Percentiles rank a stretch among this genome's conserved stretches.
phyloP scores from a whole-genome alignment of 2,113 vertebrate species.

The Lampris incognitus region DNA sequence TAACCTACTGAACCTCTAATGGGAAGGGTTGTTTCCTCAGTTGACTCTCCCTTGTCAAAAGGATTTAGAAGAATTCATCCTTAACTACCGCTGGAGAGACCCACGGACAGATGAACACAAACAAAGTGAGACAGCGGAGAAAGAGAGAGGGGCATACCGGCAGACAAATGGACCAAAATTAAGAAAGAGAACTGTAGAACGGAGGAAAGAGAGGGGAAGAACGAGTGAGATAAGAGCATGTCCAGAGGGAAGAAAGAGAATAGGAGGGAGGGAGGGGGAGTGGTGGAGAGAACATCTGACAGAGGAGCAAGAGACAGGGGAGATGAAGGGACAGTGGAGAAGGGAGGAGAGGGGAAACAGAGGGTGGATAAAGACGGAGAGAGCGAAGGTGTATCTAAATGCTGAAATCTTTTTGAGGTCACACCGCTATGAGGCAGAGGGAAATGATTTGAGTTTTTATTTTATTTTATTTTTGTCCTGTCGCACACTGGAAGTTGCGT shows the following conservation, averaged over 20 bases:
- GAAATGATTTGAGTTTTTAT: constrained; percentile 42
- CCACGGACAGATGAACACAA: not conserved
- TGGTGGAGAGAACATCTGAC: not conserved
- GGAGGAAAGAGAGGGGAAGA: constrained; percentile 3
- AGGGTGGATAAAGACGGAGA: constrained; percentile 31
- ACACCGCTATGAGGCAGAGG: constrained; percentile 39
- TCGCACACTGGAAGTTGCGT: constrained; percentile 24
- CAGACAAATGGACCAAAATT: not conserved
- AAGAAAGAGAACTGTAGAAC: not conserved
- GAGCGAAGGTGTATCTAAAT: constrained; percentile 40
- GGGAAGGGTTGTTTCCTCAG: not conserved
- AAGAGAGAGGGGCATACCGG: constrained; percentile 10
- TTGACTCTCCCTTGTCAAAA: not conserved
- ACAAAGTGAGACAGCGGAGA: not conserved
- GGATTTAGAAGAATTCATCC: not conserved
- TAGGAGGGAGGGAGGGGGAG: not conserved
- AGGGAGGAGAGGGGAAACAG: not conserved
- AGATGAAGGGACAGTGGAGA: constrained; percentile 14
- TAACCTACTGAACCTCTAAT: not conserved
- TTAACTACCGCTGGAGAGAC: not conserved
- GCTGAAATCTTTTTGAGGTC: constrained; percentile 50
- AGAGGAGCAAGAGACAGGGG: constrained; percentile 2
- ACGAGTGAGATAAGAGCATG: constrained; percentile 3
- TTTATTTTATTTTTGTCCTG: constrained; percentile 16
- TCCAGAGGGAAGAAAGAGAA: not conserved